phyloP scores from a whole-genome alignment of 2,888 invertebrate species.

The Andrena bucephala region DNA sequence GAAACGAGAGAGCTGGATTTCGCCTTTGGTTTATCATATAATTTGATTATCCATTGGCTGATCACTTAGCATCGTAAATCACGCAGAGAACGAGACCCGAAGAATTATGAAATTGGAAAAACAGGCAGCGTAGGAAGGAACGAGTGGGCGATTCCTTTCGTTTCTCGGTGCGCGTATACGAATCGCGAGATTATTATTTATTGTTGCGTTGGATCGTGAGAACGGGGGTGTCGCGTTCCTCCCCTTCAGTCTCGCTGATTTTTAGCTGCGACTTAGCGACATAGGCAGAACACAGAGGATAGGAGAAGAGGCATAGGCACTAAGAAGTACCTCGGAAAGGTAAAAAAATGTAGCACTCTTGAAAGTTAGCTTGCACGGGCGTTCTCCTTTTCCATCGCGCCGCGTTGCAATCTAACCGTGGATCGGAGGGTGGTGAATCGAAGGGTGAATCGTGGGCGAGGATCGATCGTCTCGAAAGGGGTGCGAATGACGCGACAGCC shows the following conservation, averaged over 20 bases:
- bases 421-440: constrained; percentile 11
- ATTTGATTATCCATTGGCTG: constrained; percentile 8
- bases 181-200: constrained; percentile 68
- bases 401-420: constrained; percentile 33
- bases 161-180: constrained; percentile 60
- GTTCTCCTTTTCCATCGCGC: constrained; percentile 75
- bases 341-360: constrained; percentile 80
- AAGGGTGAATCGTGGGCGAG: constrained; percentile 24
- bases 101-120: background rate
- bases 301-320: constrained; percentile 75
- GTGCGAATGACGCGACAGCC: constrained; percentile 9
- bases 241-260: constrained; percentile 65
- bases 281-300: constrained; percentile 72
- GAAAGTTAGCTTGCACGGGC: constrained; percentile 81
- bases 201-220: constrained; percentile 64
- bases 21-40: constrained; percentile 29
- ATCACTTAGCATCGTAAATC: background rate
- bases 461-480: constrained; percentile 28
- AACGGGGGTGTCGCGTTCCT: constrained; percentile 52
- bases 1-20: constrained; percentile 16
- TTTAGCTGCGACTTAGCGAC: constrained; percentile 75
- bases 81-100: background rate
- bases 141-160: constrained; percentile 44
- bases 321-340: constrained; percentile 78
- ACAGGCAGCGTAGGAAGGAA: constrained; percentile 31